Evolutionary conservation across 2,888 invertebrate species (phyloP), one percentile per base, ranked within the genome.

Genomic region (Vesta saturnalis): DNA sequence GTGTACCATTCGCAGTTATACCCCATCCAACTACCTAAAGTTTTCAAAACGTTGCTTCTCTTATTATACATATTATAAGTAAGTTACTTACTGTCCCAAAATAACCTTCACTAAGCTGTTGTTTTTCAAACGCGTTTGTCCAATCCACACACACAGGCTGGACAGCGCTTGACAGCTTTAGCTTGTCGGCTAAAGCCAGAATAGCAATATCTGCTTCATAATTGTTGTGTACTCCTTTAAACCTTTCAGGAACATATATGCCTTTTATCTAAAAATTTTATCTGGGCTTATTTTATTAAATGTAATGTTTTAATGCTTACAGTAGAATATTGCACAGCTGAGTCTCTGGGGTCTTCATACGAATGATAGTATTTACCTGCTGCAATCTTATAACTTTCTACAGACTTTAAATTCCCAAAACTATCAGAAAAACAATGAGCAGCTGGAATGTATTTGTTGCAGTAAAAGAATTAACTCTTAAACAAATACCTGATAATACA

Each of bases 121-220:
- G n/a, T 2, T 72, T 63, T 22, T 62, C 70, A 19, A 47, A 73
- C 1, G 15, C n/a, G n/a, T 62, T 65, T 55, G 71, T 57, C 76
- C 77, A 78, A 19, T 79, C 77, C 1, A 80, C 72, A 70, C 84
- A 85, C 10, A 84, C 79, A 15, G 83, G 83, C 62, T 79, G 80
- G 6, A 84, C 80, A 10, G 79, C 75, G 39, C 72, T 69, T 1
- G 80, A 77, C 35, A 81, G 77, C 12, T 60, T 67, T 23, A 85
- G 77, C 8, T 67, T 54, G n/a, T 72, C 71, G 39, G 74, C 71
- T 16, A 83, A 66, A 14, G 79, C 71, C 12, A 84, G 22, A 2
- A 84, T 60, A 0, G 83, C 83, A 55, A 85, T 78, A 72, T 85
- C 85, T 10, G 72, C 72, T 18, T 65, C 61, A 60, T 75, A 83